Conservation (phyloP, 2,797 vertebrate species). For the Vultur gryphus region DNA sequence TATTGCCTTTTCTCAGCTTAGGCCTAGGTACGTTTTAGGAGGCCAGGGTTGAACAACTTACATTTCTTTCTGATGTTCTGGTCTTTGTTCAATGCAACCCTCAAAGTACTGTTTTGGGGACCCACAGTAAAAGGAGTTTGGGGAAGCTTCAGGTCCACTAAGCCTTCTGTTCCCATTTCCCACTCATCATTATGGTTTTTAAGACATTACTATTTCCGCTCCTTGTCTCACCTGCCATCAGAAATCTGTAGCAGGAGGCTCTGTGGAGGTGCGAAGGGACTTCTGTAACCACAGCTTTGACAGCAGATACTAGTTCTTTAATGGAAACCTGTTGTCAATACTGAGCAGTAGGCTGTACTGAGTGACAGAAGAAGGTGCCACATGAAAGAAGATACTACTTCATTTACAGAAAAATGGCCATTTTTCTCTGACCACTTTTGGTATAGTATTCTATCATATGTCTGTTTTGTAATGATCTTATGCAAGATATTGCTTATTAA, state of each 20-base stretch:
- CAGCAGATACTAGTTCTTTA: neutral
- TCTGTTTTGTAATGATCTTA: neutral
- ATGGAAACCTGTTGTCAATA: neutral
- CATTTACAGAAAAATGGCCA: neutral
- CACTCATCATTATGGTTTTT: neutral
- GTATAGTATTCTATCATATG: neutral
- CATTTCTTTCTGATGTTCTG: neutral
- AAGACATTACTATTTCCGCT: neutral
- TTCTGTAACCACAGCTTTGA: neutral
- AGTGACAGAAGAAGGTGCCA: neutral
- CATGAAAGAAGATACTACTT: neutral
- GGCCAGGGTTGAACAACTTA: neutral
- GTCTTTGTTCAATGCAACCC: neutral
- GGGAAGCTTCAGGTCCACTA: neutral
- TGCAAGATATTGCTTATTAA: slow-evolving; percentile 1
- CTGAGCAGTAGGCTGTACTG: neutral
- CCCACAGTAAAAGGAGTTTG: neutral
- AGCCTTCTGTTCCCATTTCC: neutral
- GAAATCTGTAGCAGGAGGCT: neutral
- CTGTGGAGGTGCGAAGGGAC: neutral
- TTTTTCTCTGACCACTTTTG: neutral
- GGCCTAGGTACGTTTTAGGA: neutral
- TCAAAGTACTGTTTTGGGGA: neutral
- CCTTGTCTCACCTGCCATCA: neutral
- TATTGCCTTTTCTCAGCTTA: neutral